Evolutionary conservation across 2,797 vertebrate genomes (phyloP).

Genomic region (Margarornis squamiger): DNA sequence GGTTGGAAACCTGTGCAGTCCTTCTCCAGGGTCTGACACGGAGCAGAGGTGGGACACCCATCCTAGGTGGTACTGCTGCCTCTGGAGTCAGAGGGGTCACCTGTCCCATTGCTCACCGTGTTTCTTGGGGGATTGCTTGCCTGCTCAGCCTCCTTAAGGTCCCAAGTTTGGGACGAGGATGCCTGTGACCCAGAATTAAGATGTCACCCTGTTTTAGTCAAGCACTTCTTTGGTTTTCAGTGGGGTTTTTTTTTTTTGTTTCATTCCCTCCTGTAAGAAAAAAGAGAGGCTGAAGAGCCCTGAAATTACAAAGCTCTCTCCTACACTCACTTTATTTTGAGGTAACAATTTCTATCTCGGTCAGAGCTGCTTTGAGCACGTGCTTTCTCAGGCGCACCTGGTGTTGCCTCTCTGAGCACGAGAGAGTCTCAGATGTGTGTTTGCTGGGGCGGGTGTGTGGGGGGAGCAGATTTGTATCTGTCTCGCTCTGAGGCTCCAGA

Average conservation of each 20-base stretch:
- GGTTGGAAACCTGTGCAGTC: background rate
- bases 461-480: constrained; percentile 74
- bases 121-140: background rate
- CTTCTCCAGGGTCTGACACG: background rate
- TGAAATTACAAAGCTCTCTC: background rate
- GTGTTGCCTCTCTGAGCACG: constrained; percentile 20
- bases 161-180: background rate
- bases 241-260: background rate
- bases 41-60: background rate
- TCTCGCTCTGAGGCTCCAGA: constrained; percentile 12
- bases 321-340: background rate
- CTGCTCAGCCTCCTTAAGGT: background rate
- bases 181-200: background rate
- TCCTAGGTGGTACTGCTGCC: background rate
- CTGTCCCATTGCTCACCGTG: rapidly evolving
- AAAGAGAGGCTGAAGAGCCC: background rate
- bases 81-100: background rate
- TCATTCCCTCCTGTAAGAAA: background rate
- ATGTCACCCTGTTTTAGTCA: background rate
- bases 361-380: background rate
- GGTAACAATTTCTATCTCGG: background rate
- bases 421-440: constrained; percentile 50
- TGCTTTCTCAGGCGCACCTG: constrained; percentile 38
- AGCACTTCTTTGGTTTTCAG: background rate
- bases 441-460: constrained; percentile 63